phyloP scores from a whole-genome alignment of 2,888 invertebrate genomes.

The Catocala nupta region DNA sequence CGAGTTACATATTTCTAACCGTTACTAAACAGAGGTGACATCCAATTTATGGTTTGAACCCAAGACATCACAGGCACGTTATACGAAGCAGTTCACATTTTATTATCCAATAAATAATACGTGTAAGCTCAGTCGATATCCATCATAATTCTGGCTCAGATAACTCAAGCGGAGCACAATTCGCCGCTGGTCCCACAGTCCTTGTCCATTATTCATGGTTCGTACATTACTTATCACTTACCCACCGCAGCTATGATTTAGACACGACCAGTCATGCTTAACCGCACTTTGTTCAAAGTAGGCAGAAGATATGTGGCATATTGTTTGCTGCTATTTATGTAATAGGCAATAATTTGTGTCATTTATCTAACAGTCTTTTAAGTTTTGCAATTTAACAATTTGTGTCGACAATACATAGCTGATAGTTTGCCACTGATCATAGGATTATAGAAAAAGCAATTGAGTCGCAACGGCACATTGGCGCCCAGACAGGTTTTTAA shows the following conservation, averaged over 20 bases:
- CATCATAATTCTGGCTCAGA: conserved; percentile 7
- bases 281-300: background rate
- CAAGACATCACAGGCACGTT: too few relatives aligned
- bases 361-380: too few relatives aligned
- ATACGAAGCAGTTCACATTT: background rate
- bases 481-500: too few relatives aligned
- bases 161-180: conserved; percentile 42
- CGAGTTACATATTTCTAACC: too few relatives aligned
- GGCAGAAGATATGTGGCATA: background rate
- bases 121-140: background rate
- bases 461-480: too few relatives aligned
- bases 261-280: conserved; percentile 21
- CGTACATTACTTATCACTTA: conserved; percentile 34
- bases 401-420: too few relatives aligned
- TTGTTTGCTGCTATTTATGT: background rate
- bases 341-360: background rate
- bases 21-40: too few relatives aligned
- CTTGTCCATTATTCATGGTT: conserved; percentile 31
- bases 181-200: conserved; percentile 13
- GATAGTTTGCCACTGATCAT: too few relatives aligned
- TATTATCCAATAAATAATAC: background rate
- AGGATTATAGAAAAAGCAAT: too few relatives aligned
- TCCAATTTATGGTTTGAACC: too few relatives aligned
- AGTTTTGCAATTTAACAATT: too few relatives aligned
- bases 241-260: conserved; percentile 5